phyloP scores from a whole-genome alignment of 1,140 invertebrate species.

The Papilio aristodemus region DNA sequence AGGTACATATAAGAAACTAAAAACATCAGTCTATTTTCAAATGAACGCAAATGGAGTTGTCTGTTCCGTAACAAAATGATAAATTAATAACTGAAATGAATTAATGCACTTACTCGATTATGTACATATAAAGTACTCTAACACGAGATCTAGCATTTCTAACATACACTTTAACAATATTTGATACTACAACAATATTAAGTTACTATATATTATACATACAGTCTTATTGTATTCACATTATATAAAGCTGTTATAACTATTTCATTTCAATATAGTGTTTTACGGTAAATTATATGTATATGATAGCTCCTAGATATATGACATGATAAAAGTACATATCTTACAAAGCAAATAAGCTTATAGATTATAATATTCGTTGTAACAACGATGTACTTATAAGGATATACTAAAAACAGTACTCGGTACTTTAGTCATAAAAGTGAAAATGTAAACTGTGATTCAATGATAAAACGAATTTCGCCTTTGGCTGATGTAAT shows the following conservation, averaged over 20 bases:
- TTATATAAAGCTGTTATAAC: slow-evolving; percentile 41
- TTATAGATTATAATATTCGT: slow-evolving; percentile 39
- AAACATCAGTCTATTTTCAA: slow-evolving; percentile 64
- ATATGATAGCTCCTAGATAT: slow-evolving; percentile 36
- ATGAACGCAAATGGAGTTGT: slow-evolving; percentile 43
- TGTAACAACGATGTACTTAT: slow-evolving; percentile 41
- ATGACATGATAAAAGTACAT: slow-evolving; percentile 17
- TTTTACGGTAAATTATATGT: slow-evolving; percentile 40
- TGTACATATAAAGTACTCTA: slow-evolving; percentile 40
- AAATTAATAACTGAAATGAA: slow-evolving; percentile 44
- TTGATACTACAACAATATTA: slow-evolving; percentile 46
- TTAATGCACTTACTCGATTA: slow-evolving; percentile 48
- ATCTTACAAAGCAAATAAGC: slow-evolving; percentile 18
- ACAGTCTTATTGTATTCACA: slow-evolving; percentile 68
- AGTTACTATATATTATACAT: slow-evolving; percentile 52
- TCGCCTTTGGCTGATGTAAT: slow-evolving; percentile 72
- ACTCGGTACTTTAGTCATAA: slow-evolving; percentile 49
- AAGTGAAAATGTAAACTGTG: slow-evolving; percentile 39
- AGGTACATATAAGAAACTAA: slow-evolving; percentile 39
- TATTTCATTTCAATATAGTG: slow-evolving; percentile 39
- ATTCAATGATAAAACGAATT: slow-evolving; percentile 34
- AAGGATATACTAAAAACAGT: slow-evolving; percentile 43
- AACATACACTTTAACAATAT: slow-evolving; percentile 56
- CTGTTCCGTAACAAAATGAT: slow-evolving; percentile 40
- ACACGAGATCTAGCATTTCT: slow-evolving; percentile 76